These are phyloP conservation scores for Athalia circularis DNA, from an alignment of 2,888 invertebrate species.

Conservation along the genomic window DNA sequence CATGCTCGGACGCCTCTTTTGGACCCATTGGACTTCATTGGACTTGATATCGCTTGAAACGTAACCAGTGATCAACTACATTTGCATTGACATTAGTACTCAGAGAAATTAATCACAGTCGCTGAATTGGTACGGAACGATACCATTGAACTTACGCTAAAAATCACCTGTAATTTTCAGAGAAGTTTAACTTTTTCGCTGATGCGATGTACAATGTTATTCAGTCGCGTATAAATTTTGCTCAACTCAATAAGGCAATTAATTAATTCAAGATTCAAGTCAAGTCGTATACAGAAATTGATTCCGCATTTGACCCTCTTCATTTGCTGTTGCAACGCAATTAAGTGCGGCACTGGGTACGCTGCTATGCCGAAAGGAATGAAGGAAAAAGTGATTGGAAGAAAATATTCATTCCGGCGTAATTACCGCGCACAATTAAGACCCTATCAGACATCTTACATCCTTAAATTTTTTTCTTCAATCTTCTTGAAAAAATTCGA, in stretches of 20 bases:
- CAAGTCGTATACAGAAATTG: conserved; percentile 29
- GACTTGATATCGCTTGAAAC: conserved; percentile 29
- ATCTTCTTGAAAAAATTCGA: conserved; percentile 22
- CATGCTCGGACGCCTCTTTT: conserved; percentile 38
- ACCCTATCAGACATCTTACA: conserved; percentile 31
- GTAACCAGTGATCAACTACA: conserved; percentile 28
- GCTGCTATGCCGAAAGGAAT: conserved; percentile 12
- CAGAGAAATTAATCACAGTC: conserved; percentile 8
- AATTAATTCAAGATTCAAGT: background rate
- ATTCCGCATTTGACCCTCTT: conserved; percentile 1
- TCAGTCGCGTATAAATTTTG: conserved; percentile 20
- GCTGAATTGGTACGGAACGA: background rate
- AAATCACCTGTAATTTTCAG: conserved; percentile 33
- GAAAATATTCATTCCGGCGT: background rate
- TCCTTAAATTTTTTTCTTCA: conserved; percentile 9
- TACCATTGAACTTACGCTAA: background rate
- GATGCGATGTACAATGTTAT: conserved; percentile 5
- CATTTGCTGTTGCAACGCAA: background rate
- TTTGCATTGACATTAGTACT: conserved; percentile 1
- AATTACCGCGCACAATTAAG: conserved; percentile 33
- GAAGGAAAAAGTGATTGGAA: background rate
- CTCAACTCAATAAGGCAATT: conserved; percentile 10
- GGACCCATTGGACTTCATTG: conserved; percentile 35
- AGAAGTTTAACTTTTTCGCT: conserved; percentile 10
- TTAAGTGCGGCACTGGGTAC: too few species aligned